Base-by-base conservation (phyloP, 2,113 vertebrate genomes). In the Melospiza melodia region DNA sequence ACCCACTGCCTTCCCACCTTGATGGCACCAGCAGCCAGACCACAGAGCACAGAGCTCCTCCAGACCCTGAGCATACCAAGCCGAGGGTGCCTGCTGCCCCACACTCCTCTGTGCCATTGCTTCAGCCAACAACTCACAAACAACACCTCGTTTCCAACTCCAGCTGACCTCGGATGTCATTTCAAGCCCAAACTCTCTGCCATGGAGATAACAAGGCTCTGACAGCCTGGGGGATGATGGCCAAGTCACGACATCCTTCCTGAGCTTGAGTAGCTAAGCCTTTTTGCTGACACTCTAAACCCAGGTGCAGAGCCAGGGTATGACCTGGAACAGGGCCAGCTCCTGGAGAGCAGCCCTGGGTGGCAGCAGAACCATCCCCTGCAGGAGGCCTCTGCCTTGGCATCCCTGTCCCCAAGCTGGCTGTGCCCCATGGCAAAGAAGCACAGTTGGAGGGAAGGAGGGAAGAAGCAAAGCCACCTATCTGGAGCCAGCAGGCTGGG, bases 371-470 rank as follows among this genome's bases (percentile, higher is more conserved):
- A 33, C 16, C 30, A 52, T 3, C 31, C 73, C 49, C 71, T 83
- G 23, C 83, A 17, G 62, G n/a, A 91, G 23, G 15, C 21, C 25
- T 61, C 44, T 69, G 51, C 58, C 58, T n/a, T 39, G 55, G 35
- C 48, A 31, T 27, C 51, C 31, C 46, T 21, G 30, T 37, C 63
- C 69, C 85, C 30, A 49, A 9, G 43, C 9, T 21, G 28, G 22
- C 63, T 0, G 0, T 84, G 57, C 43, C n/a, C 19, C 20, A 5
- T 27, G 11, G 19, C 0, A 2, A 66, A 55, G 61, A 74, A 39
- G 44, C 39, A 25, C 8, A 0, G 33, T 11, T 52, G 0, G 0
- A 84, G 35, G 12, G 31, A 76, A 72, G 41, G 31, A 84, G 35
- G 12, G 31, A 76, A 72, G 41, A 27, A 41, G 74, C 59, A 49